Percentiles rank a stretch among this genome's conserved stretches.
Conservation (phyloP, 2,888 invertebrate genomes). For the Sinohyriopsis cumingii region DNA sequence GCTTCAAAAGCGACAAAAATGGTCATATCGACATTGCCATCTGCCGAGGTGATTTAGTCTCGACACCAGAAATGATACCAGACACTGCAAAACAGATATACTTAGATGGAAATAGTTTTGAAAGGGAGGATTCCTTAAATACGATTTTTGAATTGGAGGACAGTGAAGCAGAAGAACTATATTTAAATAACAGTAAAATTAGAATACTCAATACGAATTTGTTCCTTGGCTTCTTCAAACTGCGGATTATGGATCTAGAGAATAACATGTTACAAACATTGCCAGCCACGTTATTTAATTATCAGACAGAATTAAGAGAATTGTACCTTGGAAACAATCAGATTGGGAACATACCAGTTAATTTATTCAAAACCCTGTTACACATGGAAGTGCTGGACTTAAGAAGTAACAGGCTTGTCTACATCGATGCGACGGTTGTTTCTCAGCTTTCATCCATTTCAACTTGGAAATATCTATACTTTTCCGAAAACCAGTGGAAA, state of each 20-base stretch:
- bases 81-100: too few relatives aligned
- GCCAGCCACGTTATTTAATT: slow-evolving; percentile 11
- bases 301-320: slow-evolving; percentile 12
- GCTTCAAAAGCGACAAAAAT: too few relatives aligned
- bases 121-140: too few relatives aligned
- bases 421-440: slow-evolving; percentile 12
- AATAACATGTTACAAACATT: too few relatives aligned
- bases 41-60: too few relatives aligned
- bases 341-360: slow-evolving; percentile 15
- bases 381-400: slow-evolving; percentile 31
- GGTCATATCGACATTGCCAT: too few relatives aligned
- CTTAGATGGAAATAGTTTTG: too few relatives aligned
- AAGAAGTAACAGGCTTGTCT: slow-evolving; percentile 26
- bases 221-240: slow-evolving; percentile 8
- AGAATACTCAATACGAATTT: slow-evolving; percentile 7
- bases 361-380: slow-evolving; percentile 21
- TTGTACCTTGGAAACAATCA: slow-evolving; percentile 27
- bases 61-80: too few relatives aligned
- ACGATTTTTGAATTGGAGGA: too few relatives aligned
- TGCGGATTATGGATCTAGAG: slow-evolving; percentile 6
- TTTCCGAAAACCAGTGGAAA: slow-evolving; percentile 31
- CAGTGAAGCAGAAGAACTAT: too few relatives aligned
- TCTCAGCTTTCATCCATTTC: slow-evolving; percentile 18
- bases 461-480: slow-evolving; percentile 16
- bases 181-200: slow-evolving; percentile 15